Base-by-base conservation (phyloP, 2,797 vertebrate species). In the Artibeus lituratus region DNA sequence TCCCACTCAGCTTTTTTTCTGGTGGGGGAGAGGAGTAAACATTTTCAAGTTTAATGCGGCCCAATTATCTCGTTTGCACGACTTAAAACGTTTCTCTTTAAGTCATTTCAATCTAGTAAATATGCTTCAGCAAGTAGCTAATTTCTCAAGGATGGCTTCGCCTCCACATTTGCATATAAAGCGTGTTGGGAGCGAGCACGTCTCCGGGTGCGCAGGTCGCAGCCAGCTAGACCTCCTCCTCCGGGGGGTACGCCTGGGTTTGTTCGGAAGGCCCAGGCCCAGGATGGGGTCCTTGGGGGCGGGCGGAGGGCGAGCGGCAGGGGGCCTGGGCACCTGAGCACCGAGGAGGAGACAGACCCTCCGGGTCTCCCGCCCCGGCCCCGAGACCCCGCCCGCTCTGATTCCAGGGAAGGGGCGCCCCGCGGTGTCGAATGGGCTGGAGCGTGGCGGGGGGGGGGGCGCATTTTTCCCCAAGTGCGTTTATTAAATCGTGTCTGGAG, bases 1-100 rank as follows among this genome's bases (percentile, higher is more conserved):
- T 16, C 7, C 39, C 32, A 2, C 49, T 78, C 24, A 19, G 16
- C 16, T 22, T 29, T 4, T 4, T 94, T 84, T 70, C 32, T 4
- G 14, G 37, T 4, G n/a, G n/a, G 76, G n/a, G n/a, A 35, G 7
- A 85, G 81, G 49, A 69, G 53, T 74, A 53, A 87, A 70, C 90
- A 51, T 55, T 80, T 59, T 44, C 83, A 37, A 35, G 73, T 93
- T 95, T 96, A 95, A 97, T 97, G 97, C 29, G 77, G 84, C 89
- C 96, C 98, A 95, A 97, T 97, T 95, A 97, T 97, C 95, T 97
- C 97, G 53, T 89, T 77, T 53, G 65, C 93, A 65, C 74, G 90
- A 90, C 96, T 96, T 91, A 49, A 94, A 95, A 87, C 90, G 96
- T 72, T 97, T 97, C 96, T 96, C 90, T 72, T 93, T 94, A 97